Conservation (phyloP, 1,140 invertebrate genomes). For the Drosophila lini region DNA sequence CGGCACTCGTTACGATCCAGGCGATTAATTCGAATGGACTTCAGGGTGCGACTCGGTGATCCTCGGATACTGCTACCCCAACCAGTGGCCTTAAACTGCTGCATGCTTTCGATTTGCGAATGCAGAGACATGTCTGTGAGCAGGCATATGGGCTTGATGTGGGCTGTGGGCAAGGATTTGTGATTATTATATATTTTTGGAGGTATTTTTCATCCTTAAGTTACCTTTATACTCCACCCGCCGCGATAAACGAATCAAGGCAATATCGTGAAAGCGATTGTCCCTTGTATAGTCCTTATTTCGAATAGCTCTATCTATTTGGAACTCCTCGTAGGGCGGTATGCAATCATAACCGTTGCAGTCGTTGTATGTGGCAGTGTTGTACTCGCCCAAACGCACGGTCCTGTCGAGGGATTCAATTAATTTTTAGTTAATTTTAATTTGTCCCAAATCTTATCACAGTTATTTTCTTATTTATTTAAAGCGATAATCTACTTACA, state of each 20-base stretch:
- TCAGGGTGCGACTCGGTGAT: conserved; percentile 4
- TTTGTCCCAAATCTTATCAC: too few species aligned
- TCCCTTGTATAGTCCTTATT: neutral
- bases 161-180: neutral
- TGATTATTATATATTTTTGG: neutral
- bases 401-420: neutral
- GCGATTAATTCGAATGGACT: neutral
- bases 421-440: neutral
- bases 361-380: neutral
- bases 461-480: neutral
- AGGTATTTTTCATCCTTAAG: neutral
- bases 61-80: conserved; percentile 9
- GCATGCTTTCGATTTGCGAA: neutral
- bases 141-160: conserved; percentile 30
- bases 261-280: conserved; percentile 18
- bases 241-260: neutral
- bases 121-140: neutral
- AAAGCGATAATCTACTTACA: neutral
- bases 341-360: conserved; percentile 11
- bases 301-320: neutral
- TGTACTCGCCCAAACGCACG: conserved; percentile 25
- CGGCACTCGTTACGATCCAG: conserved; percentile 2
- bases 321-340: conserved; percentile 10
- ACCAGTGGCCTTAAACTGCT: conserved; percentile 11
- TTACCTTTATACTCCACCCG: conserved; percentile 7